Conservation (phyloP, 1,140 invertebrate species). For the Drosophila teissieri region DNA sequence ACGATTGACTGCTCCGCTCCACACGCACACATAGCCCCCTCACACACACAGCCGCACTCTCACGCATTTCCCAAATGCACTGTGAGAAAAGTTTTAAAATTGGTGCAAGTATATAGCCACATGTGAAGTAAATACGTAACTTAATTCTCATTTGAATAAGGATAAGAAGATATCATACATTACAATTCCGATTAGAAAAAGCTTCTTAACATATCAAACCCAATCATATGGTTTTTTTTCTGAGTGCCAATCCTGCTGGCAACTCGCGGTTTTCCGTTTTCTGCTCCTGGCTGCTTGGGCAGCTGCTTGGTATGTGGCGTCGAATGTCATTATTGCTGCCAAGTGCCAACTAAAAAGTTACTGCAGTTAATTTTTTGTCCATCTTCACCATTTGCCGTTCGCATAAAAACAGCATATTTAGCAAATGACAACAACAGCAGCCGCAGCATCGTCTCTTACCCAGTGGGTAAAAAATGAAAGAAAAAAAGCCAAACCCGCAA, state of each 20-base stretch:
- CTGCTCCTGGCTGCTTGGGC: conserved; percentile 52
- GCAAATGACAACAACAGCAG: conserved; percentile 80
- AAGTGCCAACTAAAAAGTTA: conserved; percentile 84
- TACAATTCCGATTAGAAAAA: too few relatives aligned
- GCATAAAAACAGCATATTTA: conserved; percentile 84
- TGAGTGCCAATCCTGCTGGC: conserved; percentile 25
- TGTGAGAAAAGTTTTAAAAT: neutral
- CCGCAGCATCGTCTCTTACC: conserved; percentile 8
- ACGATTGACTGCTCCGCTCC: conserved; percentile 70
- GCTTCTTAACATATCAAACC: neutral
- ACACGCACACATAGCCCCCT: conserved; percentile 50
- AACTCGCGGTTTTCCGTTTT: conserved; percentile 2
- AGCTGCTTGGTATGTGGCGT: conserved; percentile 83
- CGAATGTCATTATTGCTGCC: conserved; percentile 84
- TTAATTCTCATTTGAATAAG: neutral
- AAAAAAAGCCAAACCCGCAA: conserved; percentile 52
- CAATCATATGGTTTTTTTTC: neutral
- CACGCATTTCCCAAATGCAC: conserved; percentile 13
- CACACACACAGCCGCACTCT: conserved; percentile 12
- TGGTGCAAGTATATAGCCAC: too few relatives aligned
- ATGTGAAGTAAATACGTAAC: too few relatives aligned
- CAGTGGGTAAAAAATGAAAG: conserved; percentile 2
- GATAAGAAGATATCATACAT: neutral
- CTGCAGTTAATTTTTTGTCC: conserved; percentile 81
- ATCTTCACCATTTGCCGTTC: conserved; percentile 75